phyloP scores from a whole-genome alignment of 2,113 vertebrate genomes.

The Sus scrofa region DNA sequence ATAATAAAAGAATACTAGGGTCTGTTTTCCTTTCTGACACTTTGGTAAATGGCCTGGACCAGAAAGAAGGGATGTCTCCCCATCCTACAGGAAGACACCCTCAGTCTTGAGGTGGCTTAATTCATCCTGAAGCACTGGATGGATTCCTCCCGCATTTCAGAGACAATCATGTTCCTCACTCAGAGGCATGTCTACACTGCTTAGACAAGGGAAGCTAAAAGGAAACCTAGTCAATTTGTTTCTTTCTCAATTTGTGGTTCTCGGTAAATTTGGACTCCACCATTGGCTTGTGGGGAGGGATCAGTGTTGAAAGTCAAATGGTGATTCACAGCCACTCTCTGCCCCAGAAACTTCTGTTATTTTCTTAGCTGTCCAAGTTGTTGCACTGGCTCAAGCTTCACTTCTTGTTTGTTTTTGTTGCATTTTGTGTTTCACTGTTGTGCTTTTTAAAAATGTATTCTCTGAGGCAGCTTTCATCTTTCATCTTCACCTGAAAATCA shows the following conservation, averaged over 20 bases:
- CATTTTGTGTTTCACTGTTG: no score
- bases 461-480: not conserved
- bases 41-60: not conserved
- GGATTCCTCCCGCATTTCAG: not conserved
- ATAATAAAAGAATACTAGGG: not conserved
- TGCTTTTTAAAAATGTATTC: not conserved
- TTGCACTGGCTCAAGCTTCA: not conserved
- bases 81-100: not conserved
- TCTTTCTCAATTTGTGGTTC: not conserved
- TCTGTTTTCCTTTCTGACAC: not conserved
- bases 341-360: not conserved
- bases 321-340: not conserved
- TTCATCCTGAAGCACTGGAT: not conserved
- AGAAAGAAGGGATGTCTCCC: not conserved
- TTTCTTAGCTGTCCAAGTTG: constrained; percentile 56
- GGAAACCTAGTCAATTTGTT: not conserved
- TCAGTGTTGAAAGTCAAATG: not conserved
- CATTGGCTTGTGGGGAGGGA: not conserved
- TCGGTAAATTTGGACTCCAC: not conserved
- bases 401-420: not conserved
- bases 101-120: not conserved
- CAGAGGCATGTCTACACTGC: constrained; percentile 5
- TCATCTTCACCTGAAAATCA: constrained; percentile 16
- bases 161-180: not conserved
- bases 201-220: not conserved